Conservation (phyloP, 1,140 invertebrate genomes). For the Zaprionus kolodkinae region DNA sequence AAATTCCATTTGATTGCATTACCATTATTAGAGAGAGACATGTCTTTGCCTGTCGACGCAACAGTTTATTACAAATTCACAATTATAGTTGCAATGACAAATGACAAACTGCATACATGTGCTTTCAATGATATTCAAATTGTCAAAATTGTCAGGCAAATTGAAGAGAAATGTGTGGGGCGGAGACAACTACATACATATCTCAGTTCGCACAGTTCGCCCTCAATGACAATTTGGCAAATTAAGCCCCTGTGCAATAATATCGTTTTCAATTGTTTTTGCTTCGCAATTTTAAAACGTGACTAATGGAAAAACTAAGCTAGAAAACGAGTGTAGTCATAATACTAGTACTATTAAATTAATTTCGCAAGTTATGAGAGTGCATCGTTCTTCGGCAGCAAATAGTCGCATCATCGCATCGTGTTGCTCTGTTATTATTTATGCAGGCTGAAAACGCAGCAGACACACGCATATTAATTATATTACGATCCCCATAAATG, state of each 20-base stretch:
- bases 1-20: conserved; percentile 20
- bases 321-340: background rate
- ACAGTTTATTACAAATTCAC: conserved; percentile 47
- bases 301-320: background rate
- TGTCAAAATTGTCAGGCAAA: conserved; percentile 35
- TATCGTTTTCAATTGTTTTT: background rate
- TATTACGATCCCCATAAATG: conserved; percentile 72
- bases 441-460: conserved; percentile 28
- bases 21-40: conserved; percentile 17
- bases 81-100: conserved; percentile 34
- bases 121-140: conserved; percentile 54
- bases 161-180: background rate
- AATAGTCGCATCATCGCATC: background rate
- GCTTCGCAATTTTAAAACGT: background rate
- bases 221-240: conserved; percentile 38
- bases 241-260: background rate
- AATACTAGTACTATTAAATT: background rate
- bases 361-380: background rate
- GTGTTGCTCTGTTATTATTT: conserved; percentile 58
- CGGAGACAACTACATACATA: background rate
- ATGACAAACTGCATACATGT: background rate
- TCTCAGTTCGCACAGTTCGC: background rate
- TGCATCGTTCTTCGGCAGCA: background rate
- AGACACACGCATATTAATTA: conserved; percentile 70
- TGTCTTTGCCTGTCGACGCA: conserved; percentile 5